These are phyloP conservation scores for Autographa gamma DNA, from an alignment of 2,888 invertebrate genomes.

Conservation along the genomic window DNA sequence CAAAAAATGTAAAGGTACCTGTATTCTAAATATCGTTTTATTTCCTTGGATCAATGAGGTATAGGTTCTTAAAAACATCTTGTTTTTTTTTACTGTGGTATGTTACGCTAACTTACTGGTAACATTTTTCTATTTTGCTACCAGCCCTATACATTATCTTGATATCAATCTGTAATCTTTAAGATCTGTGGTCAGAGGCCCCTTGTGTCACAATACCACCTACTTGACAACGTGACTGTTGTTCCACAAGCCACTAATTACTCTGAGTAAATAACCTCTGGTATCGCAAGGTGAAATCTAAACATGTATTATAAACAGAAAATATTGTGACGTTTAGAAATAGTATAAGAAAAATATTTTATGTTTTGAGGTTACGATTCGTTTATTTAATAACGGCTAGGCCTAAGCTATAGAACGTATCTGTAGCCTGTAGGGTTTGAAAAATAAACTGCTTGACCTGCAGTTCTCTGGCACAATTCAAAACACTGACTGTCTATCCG, in stretches of 20 bases:
- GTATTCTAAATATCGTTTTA: no score
- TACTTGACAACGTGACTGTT: conserved; percentile 20
- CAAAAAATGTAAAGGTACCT: no score
- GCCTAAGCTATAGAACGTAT: background rate
- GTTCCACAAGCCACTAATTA: conserved; percentile 16
- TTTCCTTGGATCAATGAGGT: no score
- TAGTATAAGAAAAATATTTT: background rate
- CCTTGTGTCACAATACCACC: conserved; percentile 27
- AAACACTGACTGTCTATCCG: no score
- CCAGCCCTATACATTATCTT: conserved; percentile 12
- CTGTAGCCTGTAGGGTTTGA: no score
- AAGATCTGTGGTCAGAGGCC: conserved; percentile 31
- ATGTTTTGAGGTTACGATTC: background rate
- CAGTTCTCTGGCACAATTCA: background rate
- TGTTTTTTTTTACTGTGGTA: no score
- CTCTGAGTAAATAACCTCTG: conserved; percentile 1
- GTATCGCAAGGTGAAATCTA: conserved; percentile 7
- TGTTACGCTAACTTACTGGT: no score
- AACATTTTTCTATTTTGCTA: background rate
- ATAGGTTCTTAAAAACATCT: no score
- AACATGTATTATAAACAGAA: conserved; percentile 4
- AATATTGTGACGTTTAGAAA: background rate
- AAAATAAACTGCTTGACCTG: no score
- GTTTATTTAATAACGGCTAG: background rate
- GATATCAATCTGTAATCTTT: conserved; percentile 32